Percentiles rank a stretch among this genome's conserved stretches.
phyloP scores from a whole-genome alignment of 1,140 invertebrate species.

The Arctopsyche grandis region DNA sequence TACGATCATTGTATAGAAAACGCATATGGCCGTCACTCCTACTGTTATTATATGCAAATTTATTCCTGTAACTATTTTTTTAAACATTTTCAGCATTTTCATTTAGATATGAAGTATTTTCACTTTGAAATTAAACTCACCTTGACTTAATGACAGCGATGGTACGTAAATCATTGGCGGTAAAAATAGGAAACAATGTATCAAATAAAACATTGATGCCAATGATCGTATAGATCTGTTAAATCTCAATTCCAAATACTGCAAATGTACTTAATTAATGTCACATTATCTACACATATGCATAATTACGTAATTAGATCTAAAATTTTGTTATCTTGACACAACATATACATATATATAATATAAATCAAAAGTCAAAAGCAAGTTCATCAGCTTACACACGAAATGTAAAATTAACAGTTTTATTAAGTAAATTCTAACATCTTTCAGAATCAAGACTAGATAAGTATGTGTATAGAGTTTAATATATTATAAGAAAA shows the following conservation, averaged over 20 bases:
- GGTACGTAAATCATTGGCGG: constrained; percentile 20
- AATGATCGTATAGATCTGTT: constrained; percentile 71
- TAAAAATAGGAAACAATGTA: constrained; percentile 29
- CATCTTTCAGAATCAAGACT: too few species aligned
- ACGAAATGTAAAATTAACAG: background rate
- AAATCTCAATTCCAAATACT: constrained; percentile 82
- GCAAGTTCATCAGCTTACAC: background rate
- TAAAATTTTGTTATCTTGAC: too few species aligned
- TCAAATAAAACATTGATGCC: constrained; percentile 64
- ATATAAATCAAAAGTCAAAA: background rate
- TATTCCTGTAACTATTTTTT: constrained; percentile 24
- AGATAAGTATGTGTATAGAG: too few species aligned
- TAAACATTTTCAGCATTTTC: background rate
- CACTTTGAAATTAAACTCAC: background rate
- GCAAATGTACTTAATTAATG: constrained; percentile 42
- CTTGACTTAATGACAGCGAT: constrained; percentile 23
- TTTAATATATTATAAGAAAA: background rate
- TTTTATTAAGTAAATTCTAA: too few species aligned
- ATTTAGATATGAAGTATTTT: too few species aligned
- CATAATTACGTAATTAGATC: background rate
- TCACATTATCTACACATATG: background rate
- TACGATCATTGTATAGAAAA: constrained; percentile 80
- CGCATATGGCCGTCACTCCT: constrained; percentile 79
- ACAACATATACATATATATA: too few species aligned
- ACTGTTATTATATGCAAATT: constrained; percentile 76